phyloP scores from a whole-genome alignment of 2,888 invertebrate species.

The Drosophila paramelanica region DNA sequence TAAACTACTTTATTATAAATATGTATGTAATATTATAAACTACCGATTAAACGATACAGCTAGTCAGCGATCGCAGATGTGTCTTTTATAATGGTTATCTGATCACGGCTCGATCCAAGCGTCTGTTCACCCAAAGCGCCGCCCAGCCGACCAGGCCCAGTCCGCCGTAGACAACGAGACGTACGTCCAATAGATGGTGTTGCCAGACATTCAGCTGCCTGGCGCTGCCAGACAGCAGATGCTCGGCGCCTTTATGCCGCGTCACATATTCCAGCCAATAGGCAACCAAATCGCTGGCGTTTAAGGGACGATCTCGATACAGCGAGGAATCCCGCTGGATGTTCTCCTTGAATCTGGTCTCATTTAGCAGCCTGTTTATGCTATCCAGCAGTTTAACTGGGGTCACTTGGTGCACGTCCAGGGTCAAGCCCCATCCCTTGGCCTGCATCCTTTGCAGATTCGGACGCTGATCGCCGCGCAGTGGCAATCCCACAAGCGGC shows the following conservation, averaged over 20 bases:
- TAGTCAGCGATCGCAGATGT: constrained; percentile 59
- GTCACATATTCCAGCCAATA: constrained; percentile 87
- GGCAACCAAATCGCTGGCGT: constrained; percentile 85
- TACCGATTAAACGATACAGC: constrained; percentile 68
- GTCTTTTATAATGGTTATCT: constrained; percentile 11
- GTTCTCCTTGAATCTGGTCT: constrained; percentile 45
- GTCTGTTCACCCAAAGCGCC: constrained; percentile 6
- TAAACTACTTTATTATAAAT: constrained; percentile 24
- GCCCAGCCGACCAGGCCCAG: constrained; percentile 14
- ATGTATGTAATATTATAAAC: constrained; percentile 30
- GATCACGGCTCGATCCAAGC: background rate
- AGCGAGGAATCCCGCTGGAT: constrained; percentile 79
- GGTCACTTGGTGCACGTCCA: constrained; percentile 45
- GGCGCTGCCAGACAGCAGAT: constrained; percentile 85
- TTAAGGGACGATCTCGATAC: constrained; percentile 86
- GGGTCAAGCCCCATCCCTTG: constrained; percentile 86
- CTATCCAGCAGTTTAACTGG: constrained; percentile 34
- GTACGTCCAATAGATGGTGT: constrained; percentile 85
- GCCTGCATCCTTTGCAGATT: constrained; percentile 90
- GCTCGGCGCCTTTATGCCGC: constrained; percentile 86
- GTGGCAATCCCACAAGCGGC: constrained; percentile 90
- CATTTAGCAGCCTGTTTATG: constrained; percentile 52
- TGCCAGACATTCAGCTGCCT: constrained; percentile 84
- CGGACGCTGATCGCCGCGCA: constrained; percentile 92
- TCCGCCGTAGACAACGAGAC: constrained; percentile 27